Conservation (phyloP, 2,888 invertebrate genomes). For the Lumbricus terrestris region DNA sequence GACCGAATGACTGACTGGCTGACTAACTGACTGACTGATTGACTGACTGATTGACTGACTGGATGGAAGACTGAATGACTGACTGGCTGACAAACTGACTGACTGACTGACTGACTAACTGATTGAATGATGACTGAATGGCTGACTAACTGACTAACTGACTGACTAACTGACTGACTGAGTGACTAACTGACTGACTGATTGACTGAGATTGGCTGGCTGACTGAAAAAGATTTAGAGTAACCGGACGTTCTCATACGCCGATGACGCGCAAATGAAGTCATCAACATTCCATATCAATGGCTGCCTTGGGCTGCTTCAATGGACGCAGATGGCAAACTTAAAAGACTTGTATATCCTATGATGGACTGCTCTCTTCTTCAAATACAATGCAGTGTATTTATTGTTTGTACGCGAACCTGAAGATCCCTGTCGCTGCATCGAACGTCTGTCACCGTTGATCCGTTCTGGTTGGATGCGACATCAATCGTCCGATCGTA, state of each 20-base stretch:
- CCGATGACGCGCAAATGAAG: background rate
- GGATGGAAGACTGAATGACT: no score
- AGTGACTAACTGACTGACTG: background rate
- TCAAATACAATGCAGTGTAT: no score
- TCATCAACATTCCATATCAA: background rate
- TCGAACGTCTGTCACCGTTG: constrained; percentile 29
- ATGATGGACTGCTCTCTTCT: no score
- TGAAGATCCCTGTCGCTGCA: constrained; percentile 35
- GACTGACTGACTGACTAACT: background rate
- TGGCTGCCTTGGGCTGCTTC: background rate
- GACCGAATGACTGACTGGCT: no score
- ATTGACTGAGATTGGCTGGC: no score
- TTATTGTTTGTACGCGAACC: constrained; percentile 20
- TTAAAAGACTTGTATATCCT: background rate
- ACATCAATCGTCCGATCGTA: constrained; percentile 39
- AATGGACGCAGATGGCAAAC: background rate
- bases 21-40: background rate
- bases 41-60: no score
- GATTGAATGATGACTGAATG: no score
- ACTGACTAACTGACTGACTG: background rate
- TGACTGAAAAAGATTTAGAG: no score
- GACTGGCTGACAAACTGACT: background rate
- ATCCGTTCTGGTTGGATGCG: constrained; percentile 39
- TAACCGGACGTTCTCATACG: background rate
- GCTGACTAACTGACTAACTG: no score